phyloP scores from a whole-genome alignment of 1,140 invertebrate genomes.

The Piezodorus guildinii region DNA sequence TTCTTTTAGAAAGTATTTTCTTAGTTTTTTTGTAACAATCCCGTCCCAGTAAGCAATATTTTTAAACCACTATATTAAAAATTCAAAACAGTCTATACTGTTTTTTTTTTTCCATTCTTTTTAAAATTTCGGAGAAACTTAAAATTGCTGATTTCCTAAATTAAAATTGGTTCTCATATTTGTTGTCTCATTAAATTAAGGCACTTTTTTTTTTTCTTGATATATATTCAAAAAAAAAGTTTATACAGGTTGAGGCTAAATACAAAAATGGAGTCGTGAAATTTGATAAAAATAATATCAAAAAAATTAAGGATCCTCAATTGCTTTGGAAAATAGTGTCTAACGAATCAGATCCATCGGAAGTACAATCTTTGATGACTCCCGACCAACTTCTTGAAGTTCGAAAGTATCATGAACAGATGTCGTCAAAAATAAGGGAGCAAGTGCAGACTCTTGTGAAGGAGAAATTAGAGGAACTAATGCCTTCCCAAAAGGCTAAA shows the following conservation, averaged over 20 bases:
- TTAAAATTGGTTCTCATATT: too few species aligned
- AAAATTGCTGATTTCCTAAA: too few species aligned
- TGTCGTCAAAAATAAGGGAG: slow-evolving; percentile 32
- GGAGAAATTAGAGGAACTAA: slow-evolving; percentile 30
- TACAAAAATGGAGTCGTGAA: slow-evolving; percentile 6
- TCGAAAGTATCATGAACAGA: slow-evolving; percentile 32
- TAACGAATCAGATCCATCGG: neutral
- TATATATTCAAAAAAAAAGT: too few species aligned
- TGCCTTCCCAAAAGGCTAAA: slow-evolving; percentile 35
- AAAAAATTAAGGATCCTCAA: slow-evolving; percentile 9
- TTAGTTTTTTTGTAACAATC: too few species aligned
- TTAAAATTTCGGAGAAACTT: too few species aligned
- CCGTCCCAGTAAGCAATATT: too few species aligned
- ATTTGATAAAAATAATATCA: slow-evolving; percentile 11
- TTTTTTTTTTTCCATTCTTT: too few species aligned
- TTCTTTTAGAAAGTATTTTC: too few species aligned
- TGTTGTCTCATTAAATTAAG: too few species aligned
- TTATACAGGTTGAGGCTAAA: slow-evolving; percentile 17
- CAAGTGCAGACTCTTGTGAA: slow-evolving; percentile 30
- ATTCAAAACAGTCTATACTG: too few species aligned
- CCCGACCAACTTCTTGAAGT: slow-evolving; percentile 33
- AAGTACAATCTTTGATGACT: slow-evolving; percentile 29
- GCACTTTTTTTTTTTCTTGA: too few species aligned
- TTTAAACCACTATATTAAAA: too few species aligned
- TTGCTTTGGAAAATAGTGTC: slow-evolving; percentile 5